phyloP scores from a whole-genome alignment of 2,797 vertebrate genomes.

The Gobio occitaniae region DNA sequence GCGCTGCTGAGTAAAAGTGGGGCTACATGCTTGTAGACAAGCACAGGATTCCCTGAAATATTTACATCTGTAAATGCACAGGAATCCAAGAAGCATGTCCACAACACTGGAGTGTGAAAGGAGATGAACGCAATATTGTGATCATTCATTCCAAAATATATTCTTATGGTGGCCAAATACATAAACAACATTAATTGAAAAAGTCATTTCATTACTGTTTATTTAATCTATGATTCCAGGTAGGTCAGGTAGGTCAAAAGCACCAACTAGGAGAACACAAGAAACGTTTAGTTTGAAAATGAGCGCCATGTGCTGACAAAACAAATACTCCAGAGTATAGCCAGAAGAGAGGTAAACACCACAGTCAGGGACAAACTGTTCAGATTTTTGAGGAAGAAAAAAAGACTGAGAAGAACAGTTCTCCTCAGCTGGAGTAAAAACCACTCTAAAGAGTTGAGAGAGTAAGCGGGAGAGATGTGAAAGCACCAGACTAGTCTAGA shows the following conservation, averaged over 20 bases:
- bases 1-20: slow-evolving; percentile 65
- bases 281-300: slow-evolving; percentile 64
- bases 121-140: neutral
- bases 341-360: slow-evolving; percentile 69
- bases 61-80: slow-evolving; percentile 73
- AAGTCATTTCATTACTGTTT: neutral
- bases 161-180: neutral
- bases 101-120: neutral
- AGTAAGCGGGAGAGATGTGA: neutral
- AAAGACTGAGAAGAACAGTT: neutral
- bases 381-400: neutral
- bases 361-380: slow-evolving; percentile 74
- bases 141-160: neutral
- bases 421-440: neutral
- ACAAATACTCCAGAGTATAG: slow-evolving; percentile 68
- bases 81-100: slow-evolving; percentile 60
- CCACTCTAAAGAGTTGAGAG: neutral
- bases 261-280: slow-evolving; percentile 71
- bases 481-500: neutral
- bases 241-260: slow-evolving; percentile 62
- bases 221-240: slow-evolving; percentile 14
- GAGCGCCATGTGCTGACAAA: slow-evolving; percentile 73
- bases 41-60: slow-evolving; percentile 70
- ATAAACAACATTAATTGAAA: neutral
- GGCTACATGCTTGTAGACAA: neutral